Base-by-base conservation (phyloP, 1,140 invertebrate species). In the Brachionus plicatilis region DNA sequence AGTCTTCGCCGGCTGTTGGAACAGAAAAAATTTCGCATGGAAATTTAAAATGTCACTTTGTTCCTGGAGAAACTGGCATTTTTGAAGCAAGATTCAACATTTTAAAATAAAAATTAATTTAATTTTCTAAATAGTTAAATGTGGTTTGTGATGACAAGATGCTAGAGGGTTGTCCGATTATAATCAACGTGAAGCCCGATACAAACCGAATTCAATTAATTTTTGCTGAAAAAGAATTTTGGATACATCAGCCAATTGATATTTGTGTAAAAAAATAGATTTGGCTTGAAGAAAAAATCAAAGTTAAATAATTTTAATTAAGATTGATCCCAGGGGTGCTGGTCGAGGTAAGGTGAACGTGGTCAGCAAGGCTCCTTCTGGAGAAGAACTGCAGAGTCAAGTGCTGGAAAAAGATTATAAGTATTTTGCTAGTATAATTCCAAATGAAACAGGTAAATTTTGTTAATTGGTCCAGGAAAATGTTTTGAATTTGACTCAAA, bases 41-140 rank as follows among this genome's bases (percentile, higher is more conserved):
- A 27, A 50, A 76, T 76, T 50, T 76, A 27, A 76, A 76, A 50
- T 94, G 95, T 27, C 93, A 93, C 76, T 97, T 96, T 87, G 92
- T 94, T 17, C 95, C 96, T 0, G 93, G 93, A 50, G 94, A 96
- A 90, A 93, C 95, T 87, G 96, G 96, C 82, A 95, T 96, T 93
- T 95, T 98, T 90, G 94, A 95, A 92, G 93, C 94, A 89, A 87
- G 86, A 65, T 24, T 45, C 33, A 53, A 9, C 8, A 60, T 60
- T 83, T 68, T 41, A 50, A 45, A 72, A 7, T 84, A 14, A 56
- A 37, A 7, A 60, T 78, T 82, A 47, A 65, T 14, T 9, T 37
- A 17, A 43, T 27, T 66, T 79, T 85, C 79, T 85, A 84, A 85
- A 90, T 86, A 93, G 92, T 86, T 93, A 43, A 91, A 91, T 86